A percentile compares a stretch with the other conserved stretches of the same genome.
phyloP scores from a whole-genome alignment of 2,113 vertebrate species.

The Leptosomus discolor region DNA sequence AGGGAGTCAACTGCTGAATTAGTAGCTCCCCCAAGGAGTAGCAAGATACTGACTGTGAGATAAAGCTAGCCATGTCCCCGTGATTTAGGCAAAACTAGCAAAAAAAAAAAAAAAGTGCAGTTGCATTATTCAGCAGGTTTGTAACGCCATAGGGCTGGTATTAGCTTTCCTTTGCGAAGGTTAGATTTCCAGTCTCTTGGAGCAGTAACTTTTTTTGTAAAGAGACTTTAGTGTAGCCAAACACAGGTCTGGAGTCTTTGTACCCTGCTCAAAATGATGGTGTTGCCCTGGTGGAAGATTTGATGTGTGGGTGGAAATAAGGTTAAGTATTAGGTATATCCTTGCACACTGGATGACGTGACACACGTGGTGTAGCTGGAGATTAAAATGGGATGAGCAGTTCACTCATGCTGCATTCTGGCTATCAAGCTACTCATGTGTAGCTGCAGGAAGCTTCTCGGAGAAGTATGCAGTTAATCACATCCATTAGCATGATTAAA shows the following conservation, averaged over 20 bases:
- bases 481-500: slow-evolving; percentile 51
- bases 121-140: neutral
- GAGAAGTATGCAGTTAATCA: slow-evolving; percentile 59
- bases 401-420: neutral
- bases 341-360: neutral
- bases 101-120: neutral
- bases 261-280: neutral
- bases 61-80: neutral
- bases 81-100: neutral
- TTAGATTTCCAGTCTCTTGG: neutral
- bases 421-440: neutral
- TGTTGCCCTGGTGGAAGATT: neutral
- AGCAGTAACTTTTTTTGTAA: neutral
- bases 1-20: neutral
- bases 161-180: neutral
- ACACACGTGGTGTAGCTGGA: neutral
- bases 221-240: accelerated
- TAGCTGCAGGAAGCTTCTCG: slow-evolving; percentile 1
- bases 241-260: neutral
- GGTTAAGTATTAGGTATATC: neutral
- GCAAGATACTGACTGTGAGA: neutral
- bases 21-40: neutral
- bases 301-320: neutral
- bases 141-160: neutral
- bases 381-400: slow-evolving; percentile 31